Evolutionary conservation across 2,888 invertebrate species (phyloP).

Genomic region (Plebejus argus): DNA sequence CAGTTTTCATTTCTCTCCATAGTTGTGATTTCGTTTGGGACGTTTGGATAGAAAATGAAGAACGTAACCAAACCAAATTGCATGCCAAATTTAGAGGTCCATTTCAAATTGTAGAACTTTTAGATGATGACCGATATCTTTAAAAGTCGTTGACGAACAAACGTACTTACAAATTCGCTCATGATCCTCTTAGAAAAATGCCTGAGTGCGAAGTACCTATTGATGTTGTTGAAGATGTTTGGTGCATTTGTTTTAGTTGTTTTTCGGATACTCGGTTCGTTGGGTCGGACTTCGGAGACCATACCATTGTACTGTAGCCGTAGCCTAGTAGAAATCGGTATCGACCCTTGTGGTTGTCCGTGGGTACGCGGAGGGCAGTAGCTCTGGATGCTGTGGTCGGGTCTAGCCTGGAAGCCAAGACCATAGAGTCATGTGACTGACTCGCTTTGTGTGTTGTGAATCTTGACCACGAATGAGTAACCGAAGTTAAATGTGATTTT

Average conservation of each 20-base stretch:
- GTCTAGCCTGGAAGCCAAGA: no score
- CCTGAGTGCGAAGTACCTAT: conserved; percentile 28
- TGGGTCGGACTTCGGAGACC: conserved; percentile 21
- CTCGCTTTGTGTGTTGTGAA: no score
- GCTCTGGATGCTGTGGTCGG: no score
- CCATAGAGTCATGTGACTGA: no score
- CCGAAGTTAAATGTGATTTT: no score
- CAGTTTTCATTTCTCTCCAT: no score
- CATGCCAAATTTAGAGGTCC: conserved; percentile 33
- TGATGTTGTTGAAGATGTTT: conserved; percentile 14
- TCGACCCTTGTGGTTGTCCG: no score
- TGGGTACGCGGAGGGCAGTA: no score
- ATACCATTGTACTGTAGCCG: conserved; percentile 22
- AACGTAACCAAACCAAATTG: conserved; percentile 35
- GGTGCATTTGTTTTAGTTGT: not conserved
- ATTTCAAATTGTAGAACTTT: conserved; percentile 33
- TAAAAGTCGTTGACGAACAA: conserved; percentile 25
- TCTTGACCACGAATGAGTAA: no score
- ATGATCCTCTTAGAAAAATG: conserved; percentile 33
- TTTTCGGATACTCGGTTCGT: not conserved
- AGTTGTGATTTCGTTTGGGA: conserved; percentile 20
- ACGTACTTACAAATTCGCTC: conserved; percentile 34
- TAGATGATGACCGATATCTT: conserved; percentile 33
- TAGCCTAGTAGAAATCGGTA: conserved; percentile 33
- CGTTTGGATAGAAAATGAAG: conserved; percentile 31